Evolutionary conservation across 2,113 vertebrate species (phyloP), one percentile per base, ranked within the genome.

Genomic region (Piprites chloris): DNA sequence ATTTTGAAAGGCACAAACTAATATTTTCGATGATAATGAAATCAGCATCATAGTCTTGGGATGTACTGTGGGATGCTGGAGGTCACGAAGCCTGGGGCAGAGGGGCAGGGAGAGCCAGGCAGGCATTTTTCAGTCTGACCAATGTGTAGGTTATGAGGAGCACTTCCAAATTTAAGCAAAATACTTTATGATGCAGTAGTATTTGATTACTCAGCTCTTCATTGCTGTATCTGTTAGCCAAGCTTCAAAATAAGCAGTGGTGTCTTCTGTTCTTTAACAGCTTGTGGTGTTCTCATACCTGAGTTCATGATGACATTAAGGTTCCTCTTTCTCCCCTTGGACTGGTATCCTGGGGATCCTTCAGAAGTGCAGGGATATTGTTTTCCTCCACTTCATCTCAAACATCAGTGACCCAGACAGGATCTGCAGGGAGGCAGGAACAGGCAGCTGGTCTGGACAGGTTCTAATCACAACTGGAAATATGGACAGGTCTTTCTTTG

Each of bases 101-200:
- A 63, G 61, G 42, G 61, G 22, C 30, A 82, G n/a, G 35, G 79
- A 67, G 30, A 85, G 65, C n/a, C 68, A 75, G 56, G 39, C 59
- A 84, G 65, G 62, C n/a, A 30, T 89, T 95, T 87, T 94, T 82
- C 21, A 35, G 26, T 42, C 33, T 87, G 47, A 74, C 35, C 33
- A 89, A 68, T 56, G 47, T 72, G 52, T 14, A 72, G 42, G 24
- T 89, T 77, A 39, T 6, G 37, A 92, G 69, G 49, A 96, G 56
- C 28, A 11, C 22, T 82, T 92, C 71, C 52, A 76, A 28, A 83
- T 92, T 30, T 79, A 50, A 88, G 50, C 24, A 85, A 80, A 69
- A 71, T 81, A 16, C 18, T 21, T 84, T 81, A 13, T 11, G 18
- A 39, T 77, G 42, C 4, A 4, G 19, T 50, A 30, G 86, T 71